Evolutionary conservation across 2,797 vertebrate species (phyloP).

Genomic region (Manis crassicaudata): DNA sequence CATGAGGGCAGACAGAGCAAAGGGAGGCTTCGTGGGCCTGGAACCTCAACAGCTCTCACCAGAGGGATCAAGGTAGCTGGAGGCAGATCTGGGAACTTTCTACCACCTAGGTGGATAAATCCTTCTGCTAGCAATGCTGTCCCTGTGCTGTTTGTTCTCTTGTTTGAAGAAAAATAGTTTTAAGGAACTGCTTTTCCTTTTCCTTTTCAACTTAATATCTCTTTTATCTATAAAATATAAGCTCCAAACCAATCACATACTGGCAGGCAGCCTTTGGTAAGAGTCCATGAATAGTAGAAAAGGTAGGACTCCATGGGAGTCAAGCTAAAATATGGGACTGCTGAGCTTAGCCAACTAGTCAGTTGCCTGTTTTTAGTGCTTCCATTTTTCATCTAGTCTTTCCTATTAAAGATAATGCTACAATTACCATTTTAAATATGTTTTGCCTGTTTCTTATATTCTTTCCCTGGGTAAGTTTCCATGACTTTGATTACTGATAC

Average conservation of each 20-base stretch:
- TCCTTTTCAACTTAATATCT: not conserved
- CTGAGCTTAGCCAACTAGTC: not conserved
- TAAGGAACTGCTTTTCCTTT: not conserved
- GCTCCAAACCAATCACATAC: not conserved
- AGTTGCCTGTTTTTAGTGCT: not conserved
- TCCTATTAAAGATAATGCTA: not conserved
- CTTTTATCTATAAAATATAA: not conserved
- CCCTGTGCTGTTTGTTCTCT: not conserved
- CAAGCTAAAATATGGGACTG: not conserved
- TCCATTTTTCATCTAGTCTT: not conserved
- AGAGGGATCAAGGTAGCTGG: not conserved
- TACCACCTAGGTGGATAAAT: not conserved
- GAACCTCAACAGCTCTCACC: slow-evolving; percentile 39
- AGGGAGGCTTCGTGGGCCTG: not conserved
- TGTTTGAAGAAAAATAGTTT: not conserved
- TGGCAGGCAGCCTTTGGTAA: not conserved
- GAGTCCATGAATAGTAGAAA: not conserved
- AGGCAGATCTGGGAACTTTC: not conserved
- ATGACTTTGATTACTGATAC: not conserved
- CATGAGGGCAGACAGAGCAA: not conserved
- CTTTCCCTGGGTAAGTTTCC: not conserved
- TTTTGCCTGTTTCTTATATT: not conserved
- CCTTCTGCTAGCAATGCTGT: not conserved
- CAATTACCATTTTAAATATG: not conserved
- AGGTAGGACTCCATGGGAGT: not conserved